Evolutionary conservation across 1,140 invertebrate genomes (phyloP), one percentile per base, ranked within the genome.

Genomic region (Scaptomyza montana): DNA sequence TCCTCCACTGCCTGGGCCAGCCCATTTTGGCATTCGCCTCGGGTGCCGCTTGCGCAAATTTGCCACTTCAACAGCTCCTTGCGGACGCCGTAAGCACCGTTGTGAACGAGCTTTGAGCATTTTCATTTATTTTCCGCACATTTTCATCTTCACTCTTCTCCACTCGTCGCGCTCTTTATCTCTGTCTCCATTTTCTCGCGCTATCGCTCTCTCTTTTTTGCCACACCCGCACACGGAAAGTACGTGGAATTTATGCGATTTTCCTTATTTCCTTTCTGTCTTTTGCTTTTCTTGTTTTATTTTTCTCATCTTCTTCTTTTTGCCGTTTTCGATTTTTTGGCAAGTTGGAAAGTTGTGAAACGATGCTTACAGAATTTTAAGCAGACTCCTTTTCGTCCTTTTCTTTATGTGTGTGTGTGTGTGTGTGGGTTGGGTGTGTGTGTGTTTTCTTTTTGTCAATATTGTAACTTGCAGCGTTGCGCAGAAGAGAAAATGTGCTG

Each of bases 41-140:
- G 74, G 89, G 80, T 89, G 86, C 72, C 82, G 89, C 82, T 90
- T 91, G 89, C 77, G 90, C 90, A 91, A 91, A 91, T 91, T 91
- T 91, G 90, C 90, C 90, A 91, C 90, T 91, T 91, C 90, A 91
- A 91, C 90, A 91, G 86, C 90, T 91, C 85, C 89, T 91, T 89
- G 85, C 77, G 90, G 81, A 91, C 77, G 90, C 90, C 90, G 89
- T 91, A 89, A 91, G 90, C 90, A 84, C 90, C 89, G 80, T 84
- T 91, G 81, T 91, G 90, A 91, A 90, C 90, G 89, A 91, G 89
- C 89, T 91, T 86, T 91, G 87, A 90, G 79, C 79, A 89, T 89
- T 89, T 89, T 89, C 85, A 89, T 89, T 89, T 89, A 89, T 89
- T 89, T 89, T 89, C 85, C 80, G 82, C 85, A 89, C 85, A 89